phyloP scores from a whole-genome alignment of 2,888 invertebrate species.

The Gryllus longicercus region DNA sequence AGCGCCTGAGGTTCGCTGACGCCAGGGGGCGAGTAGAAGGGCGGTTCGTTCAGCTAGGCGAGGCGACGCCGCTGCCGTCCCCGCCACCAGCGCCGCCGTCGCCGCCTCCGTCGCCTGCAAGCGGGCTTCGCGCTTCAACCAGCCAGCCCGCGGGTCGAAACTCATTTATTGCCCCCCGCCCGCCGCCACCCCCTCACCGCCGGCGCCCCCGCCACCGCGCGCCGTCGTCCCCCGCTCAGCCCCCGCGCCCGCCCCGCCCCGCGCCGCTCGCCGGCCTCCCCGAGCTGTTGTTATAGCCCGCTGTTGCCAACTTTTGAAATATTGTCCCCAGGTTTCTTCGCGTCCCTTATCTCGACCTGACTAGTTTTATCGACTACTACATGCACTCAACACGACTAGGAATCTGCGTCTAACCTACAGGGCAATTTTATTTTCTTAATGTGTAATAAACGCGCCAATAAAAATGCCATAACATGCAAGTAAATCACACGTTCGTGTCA shows the following conservation, averaged over 20 bases:
- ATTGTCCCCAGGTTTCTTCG: constrained; percentile 1
- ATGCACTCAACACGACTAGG: no score
- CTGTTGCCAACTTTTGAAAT: constrained; percentile 26
- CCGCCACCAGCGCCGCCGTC: not conserved
- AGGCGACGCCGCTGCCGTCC: not conserved
- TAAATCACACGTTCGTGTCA: no score
- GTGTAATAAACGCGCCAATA: no score
- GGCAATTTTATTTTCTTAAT: no score
- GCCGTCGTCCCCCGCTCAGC: constrained; percentile 26
- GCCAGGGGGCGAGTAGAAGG: no score
- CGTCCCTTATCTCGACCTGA: not conserved
- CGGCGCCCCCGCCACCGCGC: constrained; percentile 33
- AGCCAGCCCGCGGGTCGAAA: constrained; percentile 32
- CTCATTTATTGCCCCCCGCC: constrained; percentile 32
- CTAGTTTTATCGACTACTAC: not conserved
- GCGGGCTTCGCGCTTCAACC: constrained; percentile 12
- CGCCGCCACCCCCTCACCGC: constrained; percentile 21
- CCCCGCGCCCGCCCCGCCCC: not conserved
- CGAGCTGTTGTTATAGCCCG: constrained; percentile 29
- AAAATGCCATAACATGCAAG: no score
- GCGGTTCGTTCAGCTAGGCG: no score
- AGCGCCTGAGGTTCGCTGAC: no score
- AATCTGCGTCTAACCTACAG: no score
- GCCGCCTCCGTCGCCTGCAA: not conserved
- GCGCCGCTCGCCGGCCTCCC: constrained; percentile 18